These are phyloP conservation scores for Lymantria dispar DNA, from an alignment of 2,888 invertebrate genomes.

Conservation along the genomic window DNA sequence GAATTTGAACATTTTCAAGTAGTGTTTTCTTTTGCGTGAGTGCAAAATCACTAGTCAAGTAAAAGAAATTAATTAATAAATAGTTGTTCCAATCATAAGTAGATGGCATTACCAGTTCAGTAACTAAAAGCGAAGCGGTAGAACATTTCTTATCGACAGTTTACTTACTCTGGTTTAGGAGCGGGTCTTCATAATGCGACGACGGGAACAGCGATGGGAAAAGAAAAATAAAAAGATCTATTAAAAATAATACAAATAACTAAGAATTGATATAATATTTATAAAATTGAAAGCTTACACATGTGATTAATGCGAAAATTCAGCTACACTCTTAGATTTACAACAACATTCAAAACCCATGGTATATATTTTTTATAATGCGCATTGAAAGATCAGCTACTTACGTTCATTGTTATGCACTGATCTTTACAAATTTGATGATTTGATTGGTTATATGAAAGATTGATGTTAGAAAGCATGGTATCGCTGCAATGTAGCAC, in stretches of 20 bases:
- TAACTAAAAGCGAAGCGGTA: slow-evolving; percentile 69
- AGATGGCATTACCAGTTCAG: slow-evolving; percentile 48
- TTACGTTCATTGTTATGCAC: slow-evolving; percentile 46
- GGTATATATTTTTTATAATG: slow-evolving; percentile 22
- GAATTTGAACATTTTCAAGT: slow-evolving; percentile 37
- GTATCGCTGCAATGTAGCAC: slow-evolving; percentile 46
- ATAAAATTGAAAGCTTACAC: slow-evolving; percentile 41
- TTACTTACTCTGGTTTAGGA: slow-evolving; percentile 86
- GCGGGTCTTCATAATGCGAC: slow-evolving; percentile 82
- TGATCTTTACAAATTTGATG: slow-evolving; percentile 41
- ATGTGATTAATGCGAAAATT: slow-evolving; percentile 46
- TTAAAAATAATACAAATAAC: slow-evolving; percentile 49
- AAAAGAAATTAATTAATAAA: slow-evolving; percentile 37
- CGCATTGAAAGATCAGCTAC: slow-evolving; percentile 46
- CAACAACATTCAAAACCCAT: slow-evolving; percentile 14
- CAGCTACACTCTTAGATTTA: slow-evolving; percentile 24
- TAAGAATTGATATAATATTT: slow-evolving; percentile 35
- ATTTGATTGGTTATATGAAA: slow-evolving; percentile 46
- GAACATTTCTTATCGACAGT: slow-evolving; percentile 32
- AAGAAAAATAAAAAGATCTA: slow-evolving; percentile 50
- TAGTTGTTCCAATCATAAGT: slow-evolving; percentile 60
- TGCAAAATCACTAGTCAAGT: slow-evolving; percentile 33
- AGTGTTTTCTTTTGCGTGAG: slow-evolving; percentile 25
- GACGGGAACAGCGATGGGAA: slow-evolving; percentile 64
- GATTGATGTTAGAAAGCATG: slow-evolving; percentile 50